Conservation (phyloP, 2,888 invertebrate species). For the Aporophyla lueneburgensis region DNA sequence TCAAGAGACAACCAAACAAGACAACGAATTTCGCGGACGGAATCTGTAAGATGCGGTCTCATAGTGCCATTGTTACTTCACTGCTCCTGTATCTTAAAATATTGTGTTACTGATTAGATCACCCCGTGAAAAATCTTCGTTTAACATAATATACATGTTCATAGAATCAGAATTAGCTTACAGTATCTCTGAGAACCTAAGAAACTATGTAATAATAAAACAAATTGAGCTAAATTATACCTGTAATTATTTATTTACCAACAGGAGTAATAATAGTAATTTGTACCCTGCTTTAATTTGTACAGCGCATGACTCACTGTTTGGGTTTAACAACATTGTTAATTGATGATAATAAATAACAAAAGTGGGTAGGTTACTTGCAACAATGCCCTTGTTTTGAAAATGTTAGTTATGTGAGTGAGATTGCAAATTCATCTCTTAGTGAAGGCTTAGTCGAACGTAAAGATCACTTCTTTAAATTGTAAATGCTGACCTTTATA, state of each 20-base stretch:
- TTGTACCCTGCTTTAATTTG: constrained; percentile 14
- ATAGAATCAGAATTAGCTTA: not conserved
- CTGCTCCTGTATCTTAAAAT: not conserved
- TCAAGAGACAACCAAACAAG: no score
- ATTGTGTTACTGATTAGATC: not conserved
- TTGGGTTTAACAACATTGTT: constrained; percentile 19
- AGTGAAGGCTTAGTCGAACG: not conserved
- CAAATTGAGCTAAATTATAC: constrained; percentile 14
- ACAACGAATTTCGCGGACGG: no score
- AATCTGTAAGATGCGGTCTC: not conserved
- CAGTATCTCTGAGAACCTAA: not conserved
- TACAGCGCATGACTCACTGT: constrained; percentile 24
- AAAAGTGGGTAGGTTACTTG: constrained; percentile 1
- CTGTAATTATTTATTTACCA: constrained; percentile 2
- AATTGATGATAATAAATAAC: constrained; percentile 28
- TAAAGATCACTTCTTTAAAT: not conserved
- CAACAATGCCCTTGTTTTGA: constrained; percentile 46
- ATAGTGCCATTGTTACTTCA: not conserved
- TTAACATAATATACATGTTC: no score
- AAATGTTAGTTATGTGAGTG: constrained; percentile 5
- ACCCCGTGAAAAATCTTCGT: no score
- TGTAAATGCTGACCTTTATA: not conserved
- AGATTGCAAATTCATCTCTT: not conserved
- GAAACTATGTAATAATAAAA: not conserved
- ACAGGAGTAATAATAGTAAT: constrained; percentile 30